A percentile compares a stretch with the other conserved stretches of the same genome.
These are phyloP conservation scores for pig (Sus scrofa) DNA, from an alignment of 2,113 vertebrate species.

Conservation along the genomic window T2T-Sscrofa CM000816.6:8774001-8774500, in stretches of 20 bases:
- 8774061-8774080: neutral
- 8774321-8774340: neutral
- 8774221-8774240: neutral
- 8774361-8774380: neutral
- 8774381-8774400: neutral
- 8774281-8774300: neutral
- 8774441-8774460: too few species aligned
- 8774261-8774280: accelerated
- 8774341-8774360: neutral
- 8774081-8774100: neutral
- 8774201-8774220: neutral
- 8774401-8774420: neutral
- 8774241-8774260: neutral
- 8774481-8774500: too few species aligned
- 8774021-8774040: neutral
- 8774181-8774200: neutral
- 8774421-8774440: too few species aligned
- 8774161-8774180: neutral
- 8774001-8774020: neutral
- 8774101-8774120: neutral
- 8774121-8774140: neutral
- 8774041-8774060: neutral
- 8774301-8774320: neutral
- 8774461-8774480: too few species aligned
- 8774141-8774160: neutral